A percentile compares a stretch with the other conserved stretches of the same genome.
These are phyloP conservation scores for Mixornis gularis DNA, from an alignment of 2,113 vertebrate genomes.

Conservation along the genomic window DNA sequence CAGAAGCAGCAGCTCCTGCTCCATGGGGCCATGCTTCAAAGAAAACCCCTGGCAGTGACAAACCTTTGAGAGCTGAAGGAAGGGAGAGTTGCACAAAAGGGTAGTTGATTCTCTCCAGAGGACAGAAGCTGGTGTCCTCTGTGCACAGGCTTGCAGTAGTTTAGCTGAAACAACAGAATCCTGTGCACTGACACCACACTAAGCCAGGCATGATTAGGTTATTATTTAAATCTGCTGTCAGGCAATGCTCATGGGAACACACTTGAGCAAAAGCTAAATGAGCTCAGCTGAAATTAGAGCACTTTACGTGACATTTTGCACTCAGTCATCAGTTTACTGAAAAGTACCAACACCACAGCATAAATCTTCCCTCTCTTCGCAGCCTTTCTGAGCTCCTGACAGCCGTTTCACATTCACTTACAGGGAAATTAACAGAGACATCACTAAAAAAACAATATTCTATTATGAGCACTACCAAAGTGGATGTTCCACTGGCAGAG, in stretches of 20 bases:
- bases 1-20: background rate
- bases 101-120: background rate
- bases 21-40: background rate
- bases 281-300: slow-evolving; percentile 45
- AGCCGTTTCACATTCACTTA: background rate
- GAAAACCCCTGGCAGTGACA: background rate
- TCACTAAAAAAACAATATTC: background rate
- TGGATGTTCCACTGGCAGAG: background rate
- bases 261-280: slow-evolving; percentile 41
- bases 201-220: background rate
- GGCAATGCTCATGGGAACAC: slow-evolving; percentile 14
- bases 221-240: slow-evolving; percentile 34
- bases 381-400: background rate
- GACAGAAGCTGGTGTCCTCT: background rate
- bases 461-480: background rate
- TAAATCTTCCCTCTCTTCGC: background rate
- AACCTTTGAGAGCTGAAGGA: background rate
- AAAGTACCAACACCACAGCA: background rate
- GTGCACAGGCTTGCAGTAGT: background rate
- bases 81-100: background rate
- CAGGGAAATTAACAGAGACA: background rate
- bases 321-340: background rate
- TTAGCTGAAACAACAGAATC: background rate
- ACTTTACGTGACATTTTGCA: slow-evolving; percentile 17
- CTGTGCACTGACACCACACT: background rate